Conservation (phyloP, 2,888 invertebrate species). For the Brachynemurus nebulosus region DNA sequence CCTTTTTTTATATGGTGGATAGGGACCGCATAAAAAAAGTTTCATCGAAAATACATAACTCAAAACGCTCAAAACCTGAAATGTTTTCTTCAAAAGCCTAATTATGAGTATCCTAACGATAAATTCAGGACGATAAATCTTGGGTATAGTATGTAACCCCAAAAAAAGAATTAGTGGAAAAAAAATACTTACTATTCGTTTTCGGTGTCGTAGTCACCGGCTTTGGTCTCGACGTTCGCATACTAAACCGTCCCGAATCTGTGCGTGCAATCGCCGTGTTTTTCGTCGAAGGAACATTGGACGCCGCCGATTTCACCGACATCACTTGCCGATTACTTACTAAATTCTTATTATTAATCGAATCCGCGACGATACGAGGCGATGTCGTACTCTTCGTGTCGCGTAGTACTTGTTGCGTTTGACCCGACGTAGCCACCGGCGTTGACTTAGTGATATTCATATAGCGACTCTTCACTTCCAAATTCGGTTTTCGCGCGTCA, state of each 20-base stretch:
- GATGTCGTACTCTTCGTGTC: no score
- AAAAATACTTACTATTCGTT: conserved; percentile 29
- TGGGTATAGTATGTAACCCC: no score
- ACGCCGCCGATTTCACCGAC: conserved; percentile 30
- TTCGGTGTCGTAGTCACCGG: conserved; percentile 30
- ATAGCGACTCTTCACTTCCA: conserved; percentile 31
- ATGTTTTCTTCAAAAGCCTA: no score
- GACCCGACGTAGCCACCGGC: conserved; percentile 9
- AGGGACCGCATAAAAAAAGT: no score
- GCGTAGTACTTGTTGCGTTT: no score
- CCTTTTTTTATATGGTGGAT: no score
- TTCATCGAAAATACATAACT: no score
- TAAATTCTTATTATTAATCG: conserved; percentile 17
- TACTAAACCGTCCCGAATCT: conserved; percentile 49
- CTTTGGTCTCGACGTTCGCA: conserved; percentile 37
- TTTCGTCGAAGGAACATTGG: conserved; percentile 29
- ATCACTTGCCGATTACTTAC: conserved; percentile 3
- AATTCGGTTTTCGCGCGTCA: conserved; percentile 26
- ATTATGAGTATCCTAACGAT: no score
- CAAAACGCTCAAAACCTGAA: no score
- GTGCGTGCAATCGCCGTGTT: conserved; percentile 37
- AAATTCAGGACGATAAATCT: no score
- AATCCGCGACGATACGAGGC: conserved; percentile 10
- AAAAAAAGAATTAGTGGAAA: no score
- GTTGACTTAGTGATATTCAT: conserved; percentile 25